phyloP scores from a whole-genome alignment of 2,797 vertebrate genomes.

The Rousettus madagascariensis region DNA sequence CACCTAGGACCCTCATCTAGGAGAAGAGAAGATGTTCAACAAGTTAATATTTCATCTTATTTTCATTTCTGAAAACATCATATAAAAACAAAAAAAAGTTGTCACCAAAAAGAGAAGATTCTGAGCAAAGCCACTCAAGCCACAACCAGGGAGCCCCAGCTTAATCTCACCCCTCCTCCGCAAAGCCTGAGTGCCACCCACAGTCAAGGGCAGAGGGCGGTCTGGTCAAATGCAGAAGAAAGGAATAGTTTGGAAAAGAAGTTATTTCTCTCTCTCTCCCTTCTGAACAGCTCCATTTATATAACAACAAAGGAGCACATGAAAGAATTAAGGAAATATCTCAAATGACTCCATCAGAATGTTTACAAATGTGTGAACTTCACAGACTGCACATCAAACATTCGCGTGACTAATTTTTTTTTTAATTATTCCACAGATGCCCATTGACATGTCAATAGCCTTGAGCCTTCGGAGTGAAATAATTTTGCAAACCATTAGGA shows the following conservation, averaged over 20 bases:
- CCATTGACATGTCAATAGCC: not conserved
- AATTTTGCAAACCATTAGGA: conserved; percentile 1
- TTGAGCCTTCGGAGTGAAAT: not conserved
- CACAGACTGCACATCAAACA: conserved; percentile 26
- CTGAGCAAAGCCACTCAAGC: not conserved
- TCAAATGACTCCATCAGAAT: conserved; percentile 46
- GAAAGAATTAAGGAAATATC: not conserved
- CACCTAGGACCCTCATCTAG: not conserved
- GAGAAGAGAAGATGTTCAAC: conserved; percentile 5
- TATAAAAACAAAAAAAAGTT: not conserved
- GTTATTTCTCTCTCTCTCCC: not conserved
- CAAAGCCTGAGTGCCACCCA: not conserved
- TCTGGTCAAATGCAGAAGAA: not conserved
- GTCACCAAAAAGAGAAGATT: not conserved
- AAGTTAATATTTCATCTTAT: not conserved
- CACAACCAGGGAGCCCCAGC: not conserved
- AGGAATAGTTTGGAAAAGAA: not conserved
- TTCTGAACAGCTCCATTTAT: not conserved
- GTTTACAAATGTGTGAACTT: conserved; percentile 34
- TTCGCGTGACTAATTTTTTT: not conserved
- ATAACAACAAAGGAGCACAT: conserved; percentile 2
- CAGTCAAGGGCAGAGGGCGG: not conserved
- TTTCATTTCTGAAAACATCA: not conserved
- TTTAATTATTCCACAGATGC: not conserved
- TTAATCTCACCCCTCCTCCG: not conserved